These are phyloP conservation scores for Ceraclea dissimilis DNA, from an alignment of 2,888 invertebrate species.

Conservation along the genomic window DNA sequence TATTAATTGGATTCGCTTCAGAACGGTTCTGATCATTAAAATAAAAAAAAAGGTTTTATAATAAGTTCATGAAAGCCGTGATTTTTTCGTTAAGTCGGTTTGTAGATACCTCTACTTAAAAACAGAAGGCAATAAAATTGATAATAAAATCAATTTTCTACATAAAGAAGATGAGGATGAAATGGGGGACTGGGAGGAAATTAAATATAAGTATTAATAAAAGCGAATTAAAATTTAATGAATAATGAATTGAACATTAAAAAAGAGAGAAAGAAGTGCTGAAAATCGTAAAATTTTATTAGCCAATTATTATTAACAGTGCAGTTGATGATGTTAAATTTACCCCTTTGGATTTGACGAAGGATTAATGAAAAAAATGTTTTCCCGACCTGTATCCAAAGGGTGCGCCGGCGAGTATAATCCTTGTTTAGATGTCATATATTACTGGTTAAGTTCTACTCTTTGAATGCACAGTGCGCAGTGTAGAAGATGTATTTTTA, in stretches of 20 bases:
- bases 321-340: background rate
- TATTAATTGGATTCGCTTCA: no score
- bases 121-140: background rate
- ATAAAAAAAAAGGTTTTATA: no score
- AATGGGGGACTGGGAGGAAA: background rate
- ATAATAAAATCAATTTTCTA: background rate
- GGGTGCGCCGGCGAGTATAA: no score
- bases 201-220: background rate
- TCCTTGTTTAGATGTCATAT: no score
- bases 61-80: no score
- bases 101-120: background rate
- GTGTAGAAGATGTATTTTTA: no score
- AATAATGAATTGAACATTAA: background rate
- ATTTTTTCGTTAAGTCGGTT: background rate
- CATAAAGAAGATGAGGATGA: background rate
- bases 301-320: background rate
- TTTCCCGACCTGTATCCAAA: no score
- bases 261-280: background rate
- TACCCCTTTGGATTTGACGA: no score
- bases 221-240: background rate
- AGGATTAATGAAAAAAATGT: no score
- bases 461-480: no score
- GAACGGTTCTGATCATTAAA: no score
- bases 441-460: no score
- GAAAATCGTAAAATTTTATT: background rate